phyloP scores from a whole-genome alignment of 2,113 vertebrate genomes.

The Indicator indicator region DNA sequence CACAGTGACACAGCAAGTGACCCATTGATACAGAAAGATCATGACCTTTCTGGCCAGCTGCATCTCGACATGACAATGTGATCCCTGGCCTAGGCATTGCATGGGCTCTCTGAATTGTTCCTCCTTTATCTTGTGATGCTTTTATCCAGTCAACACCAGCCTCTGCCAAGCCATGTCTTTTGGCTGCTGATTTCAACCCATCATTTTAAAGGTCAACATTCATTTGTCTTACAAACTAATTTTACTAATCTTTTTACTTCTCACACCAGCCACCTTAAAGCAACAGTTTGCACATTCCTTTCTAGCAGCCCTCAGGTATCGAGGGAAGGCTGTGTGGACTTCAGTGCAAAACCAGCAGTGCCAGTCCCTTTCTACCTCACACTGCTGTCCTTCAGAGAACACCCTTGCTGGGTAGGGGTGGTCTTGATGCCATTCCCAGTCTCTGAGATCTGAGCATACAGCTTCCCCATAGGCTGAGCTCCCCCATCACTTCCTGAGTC shows the following conservation, averaged over 20 bases:
- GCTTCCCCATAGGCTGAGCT: not conserved
- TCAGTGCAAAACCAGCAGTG: not conserved
- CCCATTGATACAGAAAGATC: not conserved
- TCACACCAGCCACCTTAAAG: not conserved
- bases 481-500: not conserved
- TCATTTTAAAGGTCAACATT: not conserved
- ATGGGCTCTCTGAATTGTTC: not conserved
- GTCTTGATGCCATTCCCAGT: not conserved
- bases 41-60: not conserved
- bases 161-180: not conserved
- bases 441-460: not conserved
- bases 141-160: not conserved
- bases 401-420: not conserved
- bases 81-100: not conserved
- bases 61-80: not conserved
- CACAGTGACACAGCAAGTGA: not conserved
- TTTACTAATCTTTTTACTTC: not conserved
- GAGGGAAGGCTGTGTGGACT: not conserved
- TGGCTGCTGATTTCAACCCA: not conserved
- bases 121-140: not conserved
- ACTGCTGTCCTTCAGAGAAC: not conserved
- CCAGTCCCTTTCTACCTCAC: not conserved
- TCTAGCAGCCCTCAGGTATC: not conserved
- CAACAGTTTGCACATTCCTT: not conserved
- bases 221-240: not conserved